Percentiles rank a stretch among this genome's conserved stretches.
These are phyloP conservation scores for Proales similis DNA, from an alignment of 1,140 invertebrate genomes.

Conservation along the genomic window DNA sequence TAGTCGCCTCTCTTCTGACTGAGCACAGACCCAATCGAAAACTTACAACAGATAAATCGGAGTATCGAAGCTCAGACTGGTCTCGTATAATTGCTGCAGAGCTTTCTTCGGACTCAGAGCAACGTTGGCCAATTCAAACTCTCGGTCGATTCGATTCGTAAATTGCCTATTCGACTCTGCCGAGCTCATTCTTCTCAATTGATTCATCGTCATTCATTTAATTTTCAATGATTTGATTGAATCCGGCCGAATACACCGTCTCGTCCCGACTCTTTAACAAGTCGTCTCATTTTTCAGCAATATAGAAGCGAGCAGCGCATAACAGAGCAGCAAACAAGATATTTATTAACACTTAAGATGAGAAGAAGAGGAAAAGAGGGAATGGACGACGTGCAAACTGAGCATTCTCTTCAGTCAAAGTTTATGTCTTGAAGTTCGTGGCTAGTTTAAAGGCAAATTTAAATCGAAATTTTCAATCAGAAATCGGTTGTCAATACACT, in stretches of 20 bases:
- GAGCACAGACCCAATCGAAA: no score
- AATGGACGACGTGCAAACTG: background rate
- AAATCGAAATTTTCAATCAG: background rate
- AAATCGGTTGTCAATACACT: background rate
- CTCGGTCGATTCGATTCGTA: constrained; percentile 11
- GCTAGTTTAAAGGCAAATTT: constrained; percentile 2
- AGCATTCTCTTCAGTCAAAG: constrained; percentile 6
- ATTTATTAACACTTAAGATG: background rate
- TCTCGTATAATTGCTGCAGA: no score
- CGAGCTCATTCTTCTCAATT: background rate
- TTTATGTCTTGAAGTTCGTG: constrained; percentile 31
- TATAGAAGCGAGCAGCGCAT: no score
- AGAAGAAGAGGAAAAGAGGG: background rate
- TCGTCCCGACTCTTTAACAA: no score
- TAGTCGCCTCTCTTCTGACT: no score
- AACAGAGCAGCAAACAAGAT: no score
- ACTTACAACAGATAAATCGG: constrained; percentile 32
- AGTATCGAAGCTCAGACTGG: constrained; percentile 12
- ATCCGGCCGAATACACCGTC: no score
- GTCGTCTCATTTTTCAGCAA: no score
- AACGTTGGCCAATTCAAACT: constrained; percentile 9
- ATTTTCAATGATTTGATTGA: no score
- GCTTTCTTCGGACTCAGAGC: no score
- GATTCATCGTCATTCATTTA: no score
- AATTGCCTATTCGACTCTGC: constrained; percentile 1